These are phyloP conservation scores for Globodera rostochiensis DNA, from an alignment of 1,140 invertebrate genomes.

Conservation along the genomic window DNA sequence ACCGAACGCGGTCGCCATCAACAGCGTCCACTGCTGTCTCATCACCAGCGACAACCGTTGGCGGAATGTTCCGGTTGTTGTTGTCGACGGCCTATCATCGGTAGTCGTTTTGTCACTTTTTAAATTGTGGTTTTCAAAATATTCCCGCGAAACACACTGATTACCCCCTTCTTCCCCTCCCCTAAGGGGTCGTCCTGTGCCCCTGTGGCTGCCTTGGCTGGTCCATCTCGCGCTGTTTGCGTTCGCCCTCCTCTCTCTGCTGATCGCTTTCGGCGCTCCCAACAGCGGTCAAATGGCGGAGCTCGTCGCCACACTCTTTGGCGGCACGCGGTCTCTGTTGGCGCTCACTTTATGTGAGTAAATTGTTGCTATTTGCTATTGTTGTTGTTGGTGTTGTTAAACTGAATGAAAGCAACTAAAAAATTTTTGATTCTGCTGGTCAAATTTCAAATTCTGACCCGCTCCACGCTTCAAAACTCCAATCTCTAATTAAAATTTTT, in stretches of 20 bases:
- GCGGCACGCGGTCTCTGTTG: conserved; percentile 11
- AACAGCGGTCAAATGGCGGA: conserved; percentile 9
- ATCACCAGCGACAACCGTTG: background rate
- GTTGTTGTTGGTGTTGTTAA: no score
- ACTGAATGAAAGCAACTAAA: background rate
- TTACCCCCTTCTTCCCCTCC: background rate
- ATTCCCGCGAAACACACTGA: no score
- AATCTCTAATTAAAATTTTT: no score
- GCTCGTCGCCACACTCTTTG: background rate
- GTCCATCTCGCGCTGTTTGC: background rate
- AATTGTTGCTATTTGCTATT: background rate
- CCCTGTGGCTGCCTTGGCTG: background rate
- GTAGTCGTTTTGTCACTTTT: no score
- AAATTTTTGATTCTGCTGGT: background rate
- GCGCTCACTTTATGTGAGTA: conserved; percentile 21
- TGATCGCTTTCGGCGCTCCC: background rate
- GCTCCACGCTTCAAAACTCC: no score
- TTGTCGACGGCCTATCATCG: background rate
- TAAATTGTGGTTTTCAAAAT: no score
- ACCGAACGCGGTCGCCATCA: background rate
- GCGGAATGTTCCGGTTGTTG: background rate
- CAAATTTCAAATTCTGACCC: background rate
- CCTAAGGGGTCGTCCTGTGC: background rate
- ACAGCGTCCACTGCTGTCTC: background rate
- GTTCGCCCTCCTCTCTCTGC: background rate